phyloP scores from a whole-genome alignment of 2,797 vertebrate genomes.

The Gadopsis bispinosus region DNA sequence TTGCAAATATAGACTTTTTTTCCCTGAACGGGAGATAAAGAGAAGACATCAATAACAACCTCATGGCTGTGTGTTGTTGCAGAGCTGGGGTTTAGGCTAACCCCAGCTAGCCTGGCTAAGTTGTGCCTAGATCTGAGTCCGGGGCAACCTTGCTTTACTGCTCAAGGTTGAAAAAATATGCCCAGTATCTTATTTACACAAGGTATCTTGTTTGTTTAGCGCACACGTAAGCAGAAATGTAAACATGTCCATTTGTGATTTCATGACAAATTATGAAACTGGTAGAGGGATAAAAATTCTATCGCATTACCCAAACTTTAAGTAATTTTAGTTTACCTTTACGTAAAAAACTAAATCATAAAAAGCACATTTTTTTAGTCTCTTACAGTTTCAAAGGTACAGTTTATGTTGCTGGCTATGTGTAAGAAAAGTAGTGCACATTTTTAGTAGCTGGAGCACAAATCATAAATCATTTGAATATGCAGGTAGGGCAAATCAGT shows the following conservation, averaged over 20 bases:
- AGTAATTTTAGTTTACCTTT: neutral
- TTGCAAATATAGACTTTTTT: neutral
- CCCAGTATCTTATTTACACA: neutral
- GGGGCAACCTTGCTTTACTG: neutral
- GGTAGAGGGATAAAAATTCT: neutral
- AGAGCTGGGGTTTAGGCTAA: neutral
- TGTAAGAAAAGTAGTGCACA: neutral
- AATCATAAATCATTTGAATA: neutral
- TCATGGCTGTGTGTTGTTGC: neutral
- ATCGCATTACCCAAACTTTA: neutral
- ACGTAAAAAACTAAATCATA: neutral
- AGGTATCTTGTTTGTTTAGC: neutral
- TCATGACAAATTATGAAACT: neutral
- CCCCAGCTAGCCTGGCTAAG: neutral
- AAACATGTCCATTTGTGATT: neutral
- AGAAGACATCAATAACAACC: neutral
- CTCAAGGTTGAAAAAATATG: neutral
- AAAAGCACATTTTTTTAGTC: neutral
- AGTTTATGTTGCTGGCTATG: neutral
- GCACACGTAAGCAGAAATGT: neutral
- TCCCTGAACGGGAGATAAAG: neutral
- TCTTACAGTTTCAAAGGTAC: neutral
- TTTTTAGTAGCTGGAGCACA: neutral
- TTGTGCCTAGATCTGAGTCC: neutral
- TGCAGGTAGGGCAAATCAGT: neutral